Conservation (phyloP, 2,113 vertebrate species). For the Campylomormyrus tamandua region DNA sequence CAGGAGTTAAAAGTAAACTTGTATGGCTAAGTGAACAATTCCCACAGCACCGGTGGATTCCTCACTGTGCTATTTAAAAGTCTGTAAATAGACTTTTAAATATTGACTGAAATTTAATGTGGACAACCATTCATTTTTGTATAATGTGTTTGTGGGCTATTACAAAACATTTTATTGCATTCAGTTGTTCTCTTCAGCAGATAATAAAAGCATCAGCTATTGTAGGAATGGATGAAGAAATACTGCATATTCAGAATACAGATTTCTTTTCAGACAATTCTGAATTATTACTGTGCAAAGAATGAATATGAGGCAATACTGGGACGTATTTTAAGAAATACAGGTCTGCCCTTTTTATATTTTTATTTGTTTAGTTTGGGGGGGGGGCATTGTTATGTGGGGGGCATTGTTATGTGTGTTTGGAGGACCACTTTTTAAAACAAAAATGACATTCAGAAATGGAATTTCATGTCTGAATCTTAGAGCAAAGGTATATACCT, state of each 20-base stretch:
- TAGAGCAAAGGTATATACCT: not conserved
- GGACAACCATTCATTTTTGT: not conserved
- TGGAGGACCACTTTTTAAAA: not conserved
- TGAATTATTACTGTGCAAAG: not conserved
- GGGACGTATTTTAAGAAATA: not conserved
- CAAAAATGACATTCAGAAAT: not conserved
- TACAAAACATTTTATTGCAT: not conserved
- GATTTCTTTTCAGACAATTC: not conserved
- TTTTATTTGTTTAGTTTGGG: not conserved
- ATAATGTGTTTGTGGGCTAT: not conserved
- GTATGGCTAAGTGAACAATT: not conserved
- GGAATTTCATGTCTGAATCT: not conserved
- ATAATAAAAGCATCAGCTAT: not conserved
- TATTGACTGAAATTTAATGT: not conserved
- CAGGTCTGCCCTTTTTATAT: not conserved
- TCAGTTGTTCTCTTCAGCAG: conserved; percentile 20
- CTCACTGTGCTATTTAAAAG: not conserved
- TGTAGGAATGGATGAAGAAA: not conserved
- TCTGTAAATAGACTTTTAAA: not conserved
- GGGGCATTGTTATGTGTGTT: not conserved
- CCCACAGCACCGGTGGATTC: not conserved
- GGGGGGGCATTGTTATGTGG: not conserved
- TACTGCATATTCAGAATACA: not conserved
- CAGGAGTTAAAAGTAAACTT: not conserved
- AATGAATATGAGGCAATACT: not conserved